Evolutionary conservation across 2,797 vertebrate species (phyloP).

Genomic region (Danionella dracula): DNA sequence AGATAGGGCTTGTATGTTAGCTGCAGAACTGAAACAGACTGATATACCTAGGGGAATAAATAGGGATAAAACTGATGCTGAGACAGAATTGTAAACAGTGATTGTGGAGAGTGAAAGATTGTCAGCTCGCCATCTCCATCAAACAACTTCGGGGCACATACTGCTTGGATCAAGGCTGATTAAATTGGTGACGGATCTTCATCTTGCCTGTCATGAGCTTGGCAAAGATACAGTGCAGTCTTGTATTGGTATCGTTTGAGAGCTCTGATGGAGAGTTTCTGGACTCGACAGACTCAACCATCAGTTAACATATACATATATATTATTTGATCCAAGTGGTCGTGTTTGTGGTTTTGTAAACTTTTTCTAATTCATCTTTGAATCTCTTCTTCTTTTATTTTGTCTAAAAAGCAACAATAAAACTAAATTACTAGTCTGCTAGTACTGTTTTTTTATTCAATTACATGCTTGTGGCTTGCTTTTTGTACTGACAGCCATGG

Average conservation of each 20-base stretch:
- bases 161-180: conserved; percentile 28
- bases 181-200: conserved; percentile 24
- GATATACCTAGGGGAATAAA: conserved; percentile 11
- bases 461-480: no score
- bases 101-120: conserved; percentile 26
- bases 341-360: neutral
- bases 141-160: conserved; percentile 7
- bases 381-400: no score
- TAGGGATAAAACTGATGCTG: conserved; percentile 2
- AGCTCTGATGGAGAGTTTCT: neutral
- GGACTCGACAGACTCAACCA: neutral
- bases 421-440: no score
- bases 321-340: neutral
- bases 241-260: neutral
- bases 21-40: neutral
- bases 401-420: no score
- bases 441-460: no score
- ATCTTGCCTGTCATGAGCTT: conserved; percentile 25
- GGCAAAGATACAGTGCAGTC: neutral
- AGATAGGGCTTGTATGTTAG: neutral
- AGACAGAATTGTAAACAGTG: conserved; percentile 30
- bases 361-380: no score
- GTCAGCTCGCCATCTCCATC: conserved; percentile 23
- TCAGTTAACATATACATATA: no score
- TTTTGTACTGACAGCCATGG: no score